These are phyloP conservation scores for Lasiurus cinereus DNA, from an alignment of 2,113 vertebrate genomes.

Conservation along the genomic window DNA sequence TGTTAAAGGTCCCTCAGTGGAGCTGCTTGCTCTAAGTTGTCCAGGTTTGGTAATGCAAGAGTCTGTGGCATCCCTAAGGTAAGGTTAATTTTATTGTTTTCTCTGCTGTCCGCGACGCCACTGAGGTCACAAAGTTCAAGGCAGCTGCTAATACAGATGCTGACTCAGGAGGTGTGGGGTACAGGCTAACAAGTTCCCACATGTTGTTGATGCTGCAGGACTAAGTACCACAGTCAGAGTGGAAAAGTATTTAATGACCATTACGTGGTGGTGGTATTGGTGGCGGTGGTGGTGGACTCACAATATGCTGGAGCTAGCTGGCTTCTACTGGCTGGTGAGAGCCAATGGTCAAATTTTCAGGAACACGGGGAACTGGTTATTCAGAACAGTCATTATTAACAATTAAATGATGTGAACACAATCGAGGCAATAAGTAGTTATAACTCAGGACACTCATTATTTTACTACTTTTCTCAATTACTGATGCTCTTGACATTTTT, in stretches of 20 bases:
- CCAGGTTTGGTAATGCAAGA: not conserved
- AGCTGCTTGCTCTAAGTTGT: not conserved
- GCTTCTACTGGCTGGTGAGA: not conserved
- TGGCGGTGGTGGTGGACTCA: no score
- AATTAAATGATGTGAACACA: not conserved
- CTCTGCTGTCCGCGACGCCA: not conserved
- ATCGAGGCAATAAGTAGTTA: not conserved
- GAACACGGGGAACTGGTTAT: not conserved
- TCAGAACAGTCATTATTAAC: not conserved
- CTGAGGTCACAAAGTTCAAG: not conserved
- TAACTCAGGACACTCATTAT: not conserved
- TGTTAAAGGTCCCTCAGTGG: not conserved
- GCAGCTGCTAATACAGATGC: not conserved
- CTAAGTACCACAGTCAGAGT: not conserved
- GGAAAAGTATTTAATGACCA: not conserved
- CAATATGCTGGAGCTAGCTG: not conserved
- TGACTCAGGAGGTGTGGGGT: not conserved
- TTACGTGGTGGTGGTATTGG: no score
- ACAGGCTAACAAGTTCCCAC: not conserved
- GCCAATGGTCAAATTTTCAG: constrained; percentile 4
- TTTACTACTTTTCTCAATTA: not conserved
- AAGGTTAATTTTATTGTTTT: not conserved
- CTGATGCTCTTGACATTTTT: not conserved
- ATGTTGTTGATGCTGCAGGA: not conserved
- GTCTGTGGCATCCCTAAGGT: not conserved